Percentiles rank a stretch among this genome's conserved stretches.
Evolutionary conservation across 1,140 invertebrate genomes (phyloP).

Genomic region (Scaptomyza graminum): DNA sequence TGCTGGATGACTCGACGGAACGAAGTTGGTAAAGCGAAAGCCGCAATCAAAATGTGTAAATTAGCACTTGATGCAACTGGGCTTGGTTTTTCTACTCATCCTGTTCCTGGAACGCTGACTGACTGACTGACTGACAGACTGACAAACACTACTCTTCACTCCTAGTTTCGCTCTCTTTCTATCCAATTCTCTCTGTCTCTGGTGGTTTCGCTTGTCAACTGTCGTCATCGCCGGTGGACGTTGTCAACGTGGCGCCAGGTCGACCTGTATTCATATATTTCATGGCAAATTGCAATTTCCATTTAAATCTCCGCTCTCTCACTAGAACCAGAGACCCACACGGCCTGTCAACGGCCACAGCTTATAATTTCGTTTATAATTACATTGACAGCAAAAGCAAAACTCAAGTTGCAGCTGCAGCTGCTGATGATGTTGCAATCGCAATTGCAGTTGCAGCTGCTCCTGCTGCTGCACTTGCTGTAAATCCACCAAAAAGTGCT

Average conservation of each 20-base stretch:
- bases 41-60: conserved; percentile 80
- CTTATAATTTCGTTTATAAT: conserved; percentile 82
- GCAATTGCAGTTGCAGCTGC: conserved; percentile 17
- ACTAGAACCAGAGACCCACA: conserved; percentile 1
- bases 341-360: conserved; percentile 50
- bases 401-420: conserved; percentile 40
- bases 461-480: conserved; percentile 31
- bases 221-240: conserved; percentile 10
- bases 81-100: conserved; percentile 14
- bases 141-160: not conserved
- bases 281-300: conserved; percentile 73
- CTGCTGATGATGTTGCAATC: not conserved
- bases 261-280: conserved; percentile 51
- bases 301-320: conserved; percentile 68
- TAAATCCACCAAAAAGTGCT: conserved; percentile 47
- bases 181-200: not conserved
- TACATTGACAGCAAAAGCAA: conserved; percentile 64
- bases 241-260: not conserved
- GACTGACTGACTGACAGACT: not conserved
- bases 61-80: conserved; percentile 76
- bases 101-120: conserved; percentile 3
- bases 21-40: conserved; percentile 31
- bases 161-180: no score
- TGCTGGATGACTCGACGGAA: conserved; percentile 37
- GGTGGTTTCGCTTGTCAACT: conserved; percentile 27